A percentile compares a stretch with the other conserved stretches of the same genome.
Conservation (phyloP, 2,113 vertebrate genomes). For the Pica pica region DNA sequence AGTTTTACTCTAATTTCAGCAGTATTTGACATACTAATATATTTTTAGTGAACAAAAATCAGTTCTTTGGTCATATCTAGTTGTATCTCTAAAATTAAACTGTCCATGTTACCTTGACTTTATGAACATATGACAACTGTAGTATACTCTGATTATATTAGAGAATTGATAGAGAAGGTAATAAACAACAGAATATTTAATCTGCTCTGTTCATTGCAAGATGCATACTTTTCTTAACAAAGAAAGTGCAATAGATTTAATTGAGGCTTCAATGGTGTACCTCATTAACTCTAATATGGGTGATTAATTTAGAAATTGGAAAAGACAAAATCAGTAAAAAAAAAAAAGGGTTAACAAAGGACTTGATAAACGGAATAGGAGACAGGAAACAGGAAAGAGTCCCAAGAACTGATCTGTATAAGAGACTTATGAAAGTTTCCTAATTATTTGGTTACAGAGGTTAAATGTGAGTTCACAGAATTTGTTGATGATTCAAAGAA, state of each 20-base stretch:
- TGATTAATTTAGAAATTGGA: background rate
- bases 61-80: fast-evolving
- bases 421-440: background rate
- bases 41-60: background rate
- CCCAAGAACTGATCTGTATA: background rate
- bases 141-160: background rate
- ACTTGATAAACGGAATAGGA: background rate
- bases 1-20: background rate
- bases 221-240: background rate
- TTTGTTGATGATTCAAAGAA: background rate
- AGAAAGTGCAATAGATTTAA: background rate
- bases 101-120: background rate
- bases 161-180: background rate
- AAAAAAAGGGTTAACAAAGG: background rate
- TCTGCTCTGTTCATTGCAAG: background rate
- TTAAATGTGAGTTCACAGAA: background rate
- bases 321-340: background rate
- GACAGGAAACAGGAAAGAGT: background rate
- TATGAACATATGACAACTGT: background rate
- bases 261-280: background rate
- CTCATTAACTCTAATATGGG: background rate
- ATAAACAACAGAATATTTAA: background rate
- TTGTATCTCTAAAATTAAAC: background rate
- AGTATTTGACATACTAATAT: background rate
- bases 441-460: background rate